Percentiles rank a stretch among this genome's conserved stretches.
Evolutionary conservation across 2,797 vertebrate genomes (phyloP).

Genomic region (Salarias fasciatus): DNA sequence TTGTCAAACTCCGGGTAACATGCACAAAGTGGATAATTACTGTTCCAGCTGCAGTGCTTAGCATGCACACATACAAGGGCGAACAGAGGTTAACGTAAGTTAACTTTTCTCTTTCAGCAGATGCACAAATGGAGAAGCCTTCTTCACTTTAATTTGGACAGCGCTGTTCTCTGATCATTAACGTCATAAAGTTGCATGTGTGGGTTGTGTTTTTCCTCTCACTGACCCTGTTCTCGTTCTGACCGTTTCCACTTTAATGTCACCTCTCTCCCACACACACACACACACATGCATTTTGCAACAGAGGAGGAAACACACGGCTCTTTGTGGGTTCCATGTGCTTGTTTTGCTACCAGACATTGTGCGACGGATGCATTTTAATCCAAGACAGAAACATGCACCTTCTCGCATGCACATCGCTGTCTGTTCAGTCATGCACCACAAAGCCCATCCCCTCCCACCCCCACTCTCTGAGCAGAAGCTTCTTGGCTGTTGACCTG

Average conservation of each 20-base stretch:
- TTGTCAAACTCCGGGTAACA: slow-evolving; percentile 55
- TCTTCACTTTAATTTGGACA: not conserved
- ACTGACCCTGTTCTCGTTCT: not conserved
- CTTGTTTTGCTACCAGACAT: not conserved
- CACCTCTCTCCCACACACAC: slow-evolving; percentile 17
- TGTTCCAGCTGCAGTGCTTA: slow-evolving; percentile 62
- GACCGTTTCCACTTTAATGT: slow-evolving; percentile 13
- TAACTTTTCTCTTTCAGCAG: slow-evolving; percentile 24
- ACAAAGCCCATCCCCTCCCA: slow-evolving; percentile 8
- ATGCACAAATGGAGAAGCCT: slow-evolving; percentile 9
- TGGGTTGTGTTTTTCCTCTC: not conserved
- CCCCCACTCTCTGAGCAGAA: slow-evolving; percentile 26
- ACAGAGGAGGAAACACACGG: slow-evolving; percentile 18
- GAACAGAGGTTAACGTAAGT: slow-evolving; percentile 15
- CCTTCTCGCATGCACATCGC: slow-evolving; percentile 17
- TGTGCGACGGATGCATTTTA: slow-evolving; percentile 1
- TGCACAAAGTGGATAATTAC: slow-evolving; percentile 59
- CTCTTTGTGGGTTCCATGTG: not conserved
- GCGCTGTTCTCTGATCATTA: slow-evolving; percentile 8
- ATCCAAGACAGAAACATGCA: slow-evolving; percentile 15
- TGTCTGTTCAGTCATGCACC: slow-evolving; percentile 35
- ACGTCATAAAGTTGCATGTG: slow-evolving; percentile 8
- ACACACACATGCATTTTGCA: slow-evolving; percentile 23
- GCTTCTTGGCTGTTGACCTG: slow-evolving; percentile 62
- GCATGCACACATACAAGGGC: slow-evolving; percentile 37